Evolutionary conservation across 2,797 vertebrate genomes (phyloP), one percentile per base, ranked within the genome.

Genomic region (Acrossocheilus fasciatus): DNA sequence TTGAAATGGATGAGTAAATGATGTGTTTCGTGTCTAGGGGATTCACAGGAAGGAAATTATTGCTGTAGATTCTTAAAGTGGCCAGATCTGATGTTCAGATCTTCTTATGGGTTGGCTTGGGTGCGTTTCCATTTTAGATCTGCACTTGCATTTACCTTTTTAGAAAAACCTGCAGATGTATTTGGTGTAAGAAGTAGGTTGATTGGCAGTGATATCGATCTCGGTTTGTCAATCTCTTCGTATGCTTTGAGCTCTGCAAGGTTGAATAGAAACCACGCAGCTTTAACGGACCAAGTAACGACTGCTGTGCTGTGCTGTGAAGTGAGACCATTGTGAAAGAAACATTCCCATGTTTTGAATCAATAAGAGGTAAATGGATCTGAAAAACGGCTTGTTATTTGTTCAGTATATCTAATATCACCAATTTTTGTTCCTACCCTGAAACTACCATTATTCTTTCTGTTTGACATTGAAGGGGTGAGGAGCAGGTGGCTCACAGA

Each of bases 401-500:
- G 41, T 8, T 18, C 34, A 7, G 18, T 36, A 11, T 79, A 43
- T 45, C 62, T 30, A 57, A 43, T 78, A 20, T 57, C 47, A 23
- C 47, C 0, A 3, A n/a, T 79, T 70, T 85, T 34, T 41, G n/a
- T 76, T 84, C 34, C 14, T 68, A 75, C 30, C 17, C 50, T 52
- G 10, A 18, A 80, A 43, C 54, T 64, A 36, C 86, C 43, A 30
- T 88, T 76, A 52, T 12, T 87, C 83, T 81, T 69, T 70, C 50
- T 77, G 20, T 90, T 90, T 93, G 92, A 94, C 91, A 6, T 91
- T 93, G 91, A 94, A 89, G 90, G 94, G 94, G 92, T 93, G 92
- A 92, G 89, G 85, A 90, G 89, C 93, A 88, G 92, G 95, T 43
- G 91, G 81, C 89, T 93, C 88, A 84, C 83, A 88, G 57, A 81